Evolutionary conservation across 2,113 vertebrate species (phyloP).

Genomic region (Nothocercus nigrocapillus): DNA sequence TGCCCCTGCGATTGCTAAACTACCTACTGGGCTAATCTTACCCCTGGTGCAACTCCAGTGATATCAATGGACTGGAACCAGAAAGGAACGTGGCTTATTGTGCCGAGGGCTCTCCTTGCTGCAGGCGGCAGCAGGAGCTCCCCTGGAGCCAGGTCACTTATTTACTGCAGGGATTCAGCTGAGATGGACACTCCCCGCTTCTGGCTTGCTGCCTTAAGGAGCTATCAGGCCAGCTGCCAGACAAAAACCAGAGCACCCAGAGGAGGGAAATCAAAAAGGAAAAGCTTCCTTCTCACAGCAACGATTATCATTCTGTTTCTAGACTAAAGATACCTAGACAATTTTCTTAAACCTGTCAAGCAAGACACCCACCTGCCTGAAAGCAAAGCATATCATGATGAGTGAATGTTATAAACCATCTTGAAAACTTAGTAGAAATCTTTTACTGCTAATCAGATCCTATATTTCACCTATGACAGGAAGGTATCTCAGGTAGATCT

Average conservation of each 20-base stretch:
- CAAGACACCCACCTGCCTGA: background rate
- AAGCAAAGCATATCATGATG: background rate
- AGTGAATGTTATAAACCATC: background rate
- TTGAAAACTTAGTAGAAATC: background rate
- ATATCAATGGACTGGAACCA: background rate
- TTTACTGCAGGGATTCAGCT: background rate
- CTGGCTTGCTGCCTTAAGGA: background rate
- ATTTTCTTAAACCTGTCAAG: background rate
- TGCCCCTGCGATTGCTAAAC: background rate
- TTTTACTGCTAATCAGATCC: background rate
- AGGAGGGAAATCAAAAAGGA: conserved; percentile 16
- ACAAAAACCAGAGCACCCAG: conserved; percentile 26
- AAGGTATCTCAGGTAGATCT: background rate
- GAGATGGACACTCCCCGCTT: background rate
- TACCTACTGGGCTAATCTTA: background rate
- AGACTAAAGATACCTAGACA: background rate
- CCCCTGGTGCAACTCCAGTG: background rate
- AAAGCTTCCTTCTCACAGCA: background rate
- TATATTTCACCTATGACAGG: background rate
- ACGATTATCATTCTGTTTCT: background rate
- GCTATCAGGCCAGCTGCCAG: background rate
- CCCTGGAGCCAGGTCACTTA: background rate
- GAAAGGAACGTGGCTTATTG: no score
- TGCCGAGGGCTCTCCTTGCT: accelerated
- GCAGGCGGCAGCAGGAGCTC: background rate